Base-by-base conservation (phyloP, 2,113 vertebrate genomes). In the Paracanthobrama guichenoti region DNA sequence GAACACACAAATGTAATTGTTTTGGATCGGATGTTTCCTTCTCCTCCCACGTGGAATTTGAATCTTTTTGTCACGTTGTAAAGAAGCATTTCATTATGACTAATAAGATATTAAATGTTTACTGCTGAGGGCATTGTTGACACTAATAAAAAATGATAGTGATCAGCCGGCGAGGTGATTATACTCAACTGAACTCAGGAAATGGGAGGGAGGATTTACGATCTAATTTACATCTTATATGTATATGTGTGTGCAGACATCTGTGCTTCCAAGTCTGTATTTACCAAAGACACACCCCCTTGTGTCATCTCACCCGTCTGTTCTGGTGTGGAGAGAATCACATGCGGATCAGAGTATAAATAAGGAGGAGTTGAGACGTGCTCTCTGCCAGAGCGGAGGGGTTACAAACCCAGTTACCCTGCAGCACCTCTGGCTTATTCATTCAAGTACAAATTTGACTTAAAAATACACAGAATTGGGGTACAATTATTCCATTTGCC, bases 11-110 rank as follows among this genome's bases (percentile, higher is more conserved):
- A 67, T 80, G 24, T 14, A 22, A 22, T 48, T 8, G 26, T 67
- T 31, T 66, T 66, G 18, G 24, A 80, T 50, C 60, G 60, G 18
- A 80, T 80, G 60, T 67, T 80, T 80, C 57, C 64, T 79, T 79
- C 78, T 80, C 78, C 78, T 80, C 78, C 60, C 44, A 80, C 10
- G 16, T 90, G 87, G 86, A 90, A 74, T 87, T 84, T 87, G 87
- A 87, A 60, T 85, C 83, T 80, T 81, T 62, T 84, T 84, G 87
- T 83, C 84, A 82, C 35, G 84, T 81, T 85, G 64, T 79, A 80
- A 31, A 85, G 72, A 24, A 66, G 42, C n/a, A 50, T 77, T 31
- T 75, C 69, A 83, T 75, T 16, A 2, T n/a, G 26, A 14, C 55
- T 72, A 74, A 79, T 79, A 48, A 53, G 39, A 55, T 53, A 26